Evolutionary conservation across 1,140 invertebrate genomes (phyloP), one percentile per base, ranked within the genome.

Genomic region (Drosophila pectinifera): DNA sequence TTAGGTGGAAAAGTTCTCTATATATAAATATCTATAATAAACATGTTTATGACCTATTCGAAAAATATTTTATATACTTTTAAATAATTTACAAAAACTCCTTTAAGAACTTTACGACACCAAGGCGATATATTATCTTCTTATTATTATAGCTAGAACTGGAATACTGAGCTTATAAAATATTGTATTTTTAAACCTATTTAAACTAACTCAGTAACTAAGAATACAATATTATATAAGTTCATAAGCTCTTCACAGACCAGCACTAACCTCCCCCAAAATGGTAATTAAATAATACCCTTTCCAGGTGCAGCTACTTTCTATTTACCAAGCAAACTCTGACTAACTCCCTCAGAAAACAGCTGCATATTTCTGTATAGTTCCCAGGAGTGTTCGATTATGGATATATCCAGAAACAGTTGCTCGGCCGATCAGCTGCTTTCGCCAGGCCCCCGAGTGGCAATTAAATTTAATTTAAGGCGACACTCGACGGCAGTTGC

Each of bases 381-480:
- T 26, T 28, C n/a, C 22, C 26, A 39, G n/a, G 34, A 38, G 39
- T 34, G 6, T 48, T 46, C 11, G 18, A 69, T 14, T 38, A 41
- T 8, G 13, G 8, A 45, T 39, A 38, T 22, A 24, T 38, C 13
- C 22, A 48, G 39, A 78, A 79, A 56, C 59, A 79, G 55, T 74
- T 80, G 64, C 42, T 38, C 11, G 48, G 43, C 36, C 18, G 22
- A 22, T 36, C 81, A 80, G 81, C 81, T 85, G 81, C 41, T 68
- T 80, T 58, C 5, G 26, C 42, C 56, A 41, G 36, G 59, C 56
- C 42, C 43, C 62, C 31, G 58, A 53, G 73, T 43, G 67, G 42
- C 45, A 79, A 79, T 84, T 68, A 85, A 80, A 73, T 69, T 69
- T 45, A 74, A 85, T 78, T 84, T 73, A 69, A 46, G 57, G 43